phyloP scores from a whole-genome alignment of 2,113 vertebrate species.

The Myotis yumanensis region DNA sequence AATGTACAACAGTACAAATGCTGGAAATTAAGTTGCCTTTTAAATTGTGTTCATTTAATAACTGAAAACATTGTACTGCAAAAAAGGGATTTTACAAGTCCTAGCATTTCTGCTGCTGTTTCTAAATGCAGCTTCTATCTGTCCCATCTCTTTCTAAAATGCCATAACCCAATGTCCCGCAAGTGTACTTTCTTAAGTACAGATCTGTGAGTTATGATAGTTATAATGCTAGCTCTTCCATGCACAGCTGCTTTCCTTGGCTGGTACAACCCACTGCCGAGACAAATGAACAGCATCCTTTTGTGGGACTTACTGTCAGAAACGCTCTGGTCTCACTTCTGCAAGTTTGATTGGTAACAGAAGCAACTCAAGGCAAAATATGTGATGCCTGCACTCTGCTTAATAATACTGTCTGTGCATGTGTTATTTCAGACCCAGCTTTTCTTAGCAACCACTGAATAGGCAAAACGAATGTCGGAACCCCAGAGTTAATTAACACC shows the following conservation, averaged over 20 bases:
- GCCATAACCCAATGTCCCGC: neutral
- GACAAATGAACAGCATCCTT: constrained; percentile 72
- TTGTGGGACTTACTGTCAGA: constrained; percentile 71
- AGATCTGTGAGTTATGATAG: constrained; percentile 50
- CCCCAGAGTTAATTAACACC: constrained; percentile 65
- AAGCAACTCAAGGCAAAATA: constrained; percentile 62
- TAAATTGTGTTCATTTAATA: constrained; percentile 53
- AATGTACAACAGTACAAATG: neutral
- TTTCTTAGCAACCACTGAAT: constrained; percentile 54
- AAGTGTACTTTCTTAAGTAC: constrained; percentile 9
- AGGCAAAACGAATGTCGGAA: constrained; percentile 52
- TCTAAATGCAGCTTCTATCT: constrained; percentile 8
- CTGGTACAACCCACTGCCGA: constrained; percentile 58
- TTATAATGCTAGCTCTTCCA: constrained; percentile 38
- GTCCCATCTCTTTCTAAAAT: constrained; percentile 47
- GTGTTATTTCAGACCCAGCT: constrained; percentile 54
- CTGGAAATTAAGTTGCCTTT: constrained; percentile 51
- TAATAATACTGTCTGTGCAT: constrained; percentile 33
- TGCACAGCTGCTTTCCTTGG: constrained; percentile 58
- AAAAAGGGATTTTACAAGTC: constrained; percentile 38
- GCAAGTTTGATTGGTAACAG: constrained; percentile 72
- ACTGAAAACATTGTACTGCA: neutral
- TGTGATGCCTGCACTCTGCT: constrained; percentile 24
- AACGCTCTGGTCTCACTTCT: constrained; percentile 64
- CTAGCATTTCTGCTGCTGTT: neutral